These are phyloP conservation scores for Oryctolagus cuniculus DNA, from an alignment of 2,113 vertebrate species.

Conservation along the genomic window DNA sequence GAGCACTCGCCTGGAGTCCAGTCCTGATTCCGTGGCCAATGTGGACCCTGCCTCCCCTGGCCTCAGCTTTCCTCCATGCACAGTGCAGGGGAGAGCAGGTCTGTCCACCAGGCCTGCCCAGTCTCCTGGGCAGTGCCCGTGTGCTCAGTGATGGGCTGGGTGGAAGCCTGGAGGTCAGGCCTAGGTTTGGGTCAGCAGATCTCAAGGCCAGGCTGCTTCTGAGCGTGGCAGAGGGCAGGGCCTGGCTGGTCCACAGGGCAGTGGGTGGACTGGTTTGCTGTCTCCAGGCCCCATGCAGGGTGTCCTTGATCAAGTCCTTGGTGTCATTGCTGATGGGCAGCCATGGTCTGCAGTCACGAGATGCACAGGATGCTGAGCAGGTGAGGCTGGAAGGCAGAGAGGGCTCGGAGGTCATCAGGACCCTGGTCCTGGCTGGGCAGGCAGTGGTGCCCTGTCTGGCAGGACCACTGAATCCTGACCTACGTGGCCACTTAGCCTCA, in stretches of 20 bases:
- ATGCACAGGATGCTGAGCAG: slow-evolving; percentile 92
- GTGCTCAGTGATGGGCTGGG: not conserved
- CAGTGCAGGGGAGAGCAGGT: not conserved
- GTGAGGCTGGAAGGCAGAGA: slow-evolving; percentile 88
- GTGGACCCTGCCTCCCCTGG: not conserved
- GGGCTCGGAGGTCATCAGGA: not conserved
- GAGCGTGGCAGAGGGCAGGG: not conserved
- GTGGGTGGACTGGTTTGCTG: slow-evolving; percentile 25
- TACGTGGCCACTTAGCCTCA: not conserved
- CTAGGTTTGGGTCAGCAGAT: not conserved
- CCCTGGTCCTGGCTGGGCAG: not conserved
- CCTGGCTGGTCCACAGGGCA: not conserved
- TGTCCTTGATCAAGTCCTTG: slow-evolving; percentile 89
- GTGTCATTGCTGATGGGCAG: slow-evolving; percentile 89
- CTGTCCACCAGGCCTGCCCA: not conserved
- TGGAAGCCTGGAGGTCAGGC: not conserved
- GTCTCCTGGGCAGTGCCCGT: not conserved
- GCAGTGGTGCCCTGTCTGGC: not conserved
- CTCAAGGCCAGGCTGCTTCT: not conserved
- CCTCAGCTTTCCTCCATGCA: not conserved
- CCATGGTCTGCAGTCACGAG: slow-evolving; percentile 90
- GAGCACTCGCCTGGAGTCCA: not conserved
- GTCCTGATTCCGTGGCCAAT: not conserved
- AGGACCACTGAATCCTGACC: not conserved
- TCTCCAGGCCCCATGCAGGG: slow-evolving; percentile 90